Evolutionary conservation across 35 echinoderm and acorn worm species (phyloP).

Genomic region (Nesometra sesokonis): DNA sequence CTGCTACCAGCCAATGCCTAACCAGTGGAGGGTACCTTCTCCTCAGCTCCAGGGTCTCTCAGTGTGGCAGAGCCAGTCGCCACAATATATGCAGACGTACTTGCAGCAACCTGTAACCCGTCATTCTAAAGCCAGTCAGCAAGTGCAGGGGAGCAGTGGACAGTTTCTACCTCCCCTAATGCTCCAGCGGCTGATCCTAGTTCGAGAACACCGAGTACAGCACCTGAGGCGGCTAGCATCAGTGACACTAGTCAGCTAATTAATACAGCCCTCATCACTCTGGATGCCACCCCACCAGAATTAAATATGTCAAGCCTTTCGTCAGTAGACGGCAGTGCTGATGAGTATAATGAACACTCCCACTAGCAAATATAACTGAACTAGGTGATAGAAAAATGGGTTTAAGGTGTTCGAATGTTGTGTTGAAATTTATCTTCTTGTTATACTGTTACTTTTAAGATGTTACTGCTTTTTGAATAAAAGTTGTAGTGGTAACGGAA

Average conservation of each 20-base stretch:
- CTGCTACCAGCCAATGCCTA: neutral
- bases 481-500: too few relatives aligned
- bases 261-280: neutral
- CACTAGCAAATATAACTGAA: too few relatives aligned
- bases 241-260: neutral
- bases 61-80: neutral
- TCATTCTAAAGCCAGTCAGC: neutral
- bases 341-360: too few relatives aligned
- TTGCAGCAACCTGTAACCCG: slow-evolving; percentile 8
- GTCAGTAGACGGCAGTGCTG: neutral
- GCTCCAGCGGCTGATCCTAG: neutral
- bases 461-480: too few relatives aligned
- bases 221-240: neutral
- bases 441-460: too few relatives aligned
- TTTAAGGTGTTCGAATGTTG: too few relatives aligned
- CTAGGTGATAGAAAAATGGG: too few relatives aligned
- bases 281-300: neutral
- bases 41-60: neutral
- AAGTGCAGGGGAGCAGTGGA: neutral
- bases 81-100: neutral
- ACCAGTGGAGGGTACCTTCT: neutral
- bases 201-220: neutral
- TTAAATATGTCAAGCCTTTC: neutral
- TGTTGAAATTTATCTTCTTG: too few relatives aligned
- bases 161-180: neutral